Evolutionary conservation across 2,113 vertebrate genomes (phyloP).

Genomic region (Chaetops frenatus): DNA sequence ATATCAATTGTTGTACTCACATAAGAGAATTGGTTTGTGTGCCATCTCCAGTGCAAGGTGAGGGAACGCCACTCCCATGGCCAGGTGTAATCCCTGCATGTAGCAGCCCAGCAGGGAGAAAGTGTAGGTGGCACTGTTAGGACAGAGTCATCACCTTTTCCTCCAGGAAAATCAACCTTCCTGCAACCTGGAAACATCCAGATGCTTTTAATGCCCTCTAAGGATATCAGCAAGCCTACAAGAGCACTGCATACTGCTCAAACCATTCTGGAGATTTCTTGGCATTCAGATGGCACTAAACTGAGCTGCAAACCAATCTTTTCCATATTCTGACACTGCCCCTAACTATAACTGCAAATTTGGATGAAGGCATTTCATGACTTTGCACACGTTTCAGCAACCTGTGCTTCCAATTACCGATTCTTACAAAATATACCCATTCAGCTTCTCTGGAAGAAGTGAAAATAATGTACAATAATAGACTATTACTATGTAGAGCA

Average conservation of each 20-base stretch:
- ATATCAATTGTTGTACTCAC: neutral
- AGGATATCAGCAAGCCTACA: neutral
- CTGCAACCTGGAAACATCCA: neutral
- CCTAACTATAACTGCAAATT: neutral
- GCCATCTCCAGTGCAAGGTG: neutral
- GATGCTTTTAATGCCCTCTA: neutral
- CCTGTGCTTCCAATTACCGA: neutral
- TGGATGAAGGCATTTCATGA: neutral
- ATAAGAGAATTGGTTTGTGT: neutral
- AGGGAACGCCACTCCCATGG: neutral
- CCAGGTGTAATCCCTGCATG: neutral
- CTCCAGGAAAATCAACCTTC: neutral
- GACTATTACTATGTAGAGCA: neutral
- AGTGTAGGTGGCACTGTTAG: neutral
- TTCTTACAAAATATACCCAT: neutral
- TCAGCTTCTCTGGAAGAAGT: neutral
- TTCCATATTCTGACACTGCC: neutral
- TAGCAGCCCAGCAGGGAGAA: neutral
- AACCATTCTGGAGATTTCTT: neutral
- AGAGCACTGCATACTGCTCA: neutral
- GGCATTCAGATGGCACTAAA: neutral
- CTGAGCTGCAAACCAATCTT: neutral
- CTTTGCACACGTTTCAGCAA: neutral
- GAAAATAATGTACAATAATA: neutral
- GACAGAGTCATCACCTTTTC: neutral